These are phyloP conservation scores for Lutjanus campechanus DNA, from an alignment of 2,797 vertebrate genomes.

Conservation along the genomic window DNA sequence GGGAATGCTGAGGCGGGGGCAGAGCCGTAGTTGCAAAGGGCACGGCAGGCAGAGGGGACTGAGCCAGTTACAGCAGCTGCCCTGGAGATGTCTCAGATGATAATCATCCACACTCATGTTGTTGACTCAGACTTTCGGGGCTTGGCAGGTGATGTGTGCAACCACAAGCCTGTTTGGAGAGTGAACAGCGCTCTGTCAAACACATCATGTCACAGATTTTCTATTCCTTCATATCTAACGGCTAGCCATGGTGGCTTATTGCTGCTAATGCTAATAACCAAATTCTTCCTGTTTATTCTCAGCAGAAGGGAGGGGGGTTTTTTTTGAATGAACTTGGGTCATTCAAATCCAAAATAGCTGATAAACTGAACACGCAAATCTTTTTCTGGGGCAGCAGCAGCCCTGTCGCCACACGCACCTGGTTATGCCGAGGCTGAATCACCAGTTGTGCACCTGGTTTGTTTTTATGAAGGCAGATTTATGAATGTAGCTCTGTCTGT, in stretches of 20 bases:
- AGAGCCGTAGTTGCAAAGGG: slow-evolving; percentile 34
- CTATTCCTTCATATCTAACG: background rate
- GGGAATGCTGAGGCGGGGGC: slow-evolving; percentile 16
- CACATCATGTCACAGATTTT: slow-evolving; percentile 10
- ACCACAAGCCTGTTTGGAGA: slow-evolving; percentile 49
- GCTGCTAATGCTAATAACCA: background rate
- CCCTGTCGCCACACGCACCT: slow-evolving; percentile 50
- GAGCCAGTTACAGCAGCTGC: slow-evolving; percentile 68
- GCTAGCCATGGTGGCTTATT: background rate
- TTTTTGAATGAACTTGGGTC: background rate
- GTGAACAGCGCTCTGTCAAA: slow-evolving; percentile 39
- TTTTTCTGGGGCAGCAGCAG: background rate
- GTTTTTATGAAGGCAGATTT: slow-evolving; percentile 53
- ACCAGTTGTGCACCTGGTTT: slow-evolving; percentile 61
- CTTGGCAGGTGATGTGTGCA: slow-evolving; percentile 66
- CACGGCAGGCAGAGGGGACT: slow-evolving; percentile 18
- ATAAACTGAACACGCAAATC: slow-evolving; percentile 3
- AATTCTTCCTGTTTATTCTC: background rate
- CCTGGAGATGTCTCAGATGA: slow-evolving; percentile 70
- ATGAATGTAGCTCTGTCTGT: slow-evolving; percentile 50
- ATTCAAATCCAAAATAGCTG: background rate
- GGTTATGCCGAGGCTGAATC: slow-evolving; percentile 55
- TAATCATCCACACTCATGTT: slow-evolving; percentile 66
- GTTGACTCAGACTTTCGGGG: slow-evolving; percentile 74
- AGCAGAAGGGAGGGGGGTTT: background rate